Percentiles rank a stretch among this genome's conserved stretches.
Evolutionary conservation across 2,113 vertebrate species (phyloP).

Genomic region (Diadophis punctatus): DNA sequence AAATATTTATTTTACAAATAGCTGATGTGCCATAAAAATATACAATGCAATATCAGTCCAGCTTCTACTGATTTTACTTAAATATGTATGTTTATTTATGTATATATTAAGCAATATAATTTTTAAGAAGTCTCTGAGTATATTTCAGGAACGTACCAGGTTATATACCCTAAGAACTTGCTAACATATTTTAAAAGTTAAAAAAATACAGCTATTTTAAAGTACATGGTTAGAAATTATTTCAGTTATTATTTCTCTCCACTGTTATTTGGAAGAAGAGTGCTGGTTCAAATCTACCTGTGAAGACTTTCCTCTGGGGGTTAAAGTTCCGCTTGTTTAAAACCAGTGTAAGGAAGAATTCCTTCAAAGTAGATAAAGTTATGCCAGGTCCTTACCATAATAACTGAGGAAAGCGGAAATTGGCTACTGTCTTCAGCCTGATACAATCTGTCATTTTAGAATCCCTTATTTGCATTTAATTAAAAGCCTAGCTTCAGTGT

Average conservation of each 20-base stretch:
- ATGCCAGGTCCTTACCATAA: conserved; percentile 32
- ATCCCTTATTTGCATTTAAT: conserved; percentile 27
- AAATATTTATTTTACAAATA: conserved; percentile 73
- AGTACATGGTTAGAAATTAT: conserved; percentile 20
- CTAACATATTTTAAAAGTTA: conserved; percentile 46
- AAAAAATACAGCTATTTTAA: conserved; percentile 29
- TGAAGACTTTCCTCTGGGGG: conserved; percentile 3
- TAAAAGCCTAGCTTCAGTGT: conserved; percentile 7
- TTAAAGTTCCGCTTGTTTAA: conserved; percentile 29
- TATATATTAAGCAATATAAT: conserved; percentile 62
- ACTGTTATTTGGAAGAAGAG: neutral
- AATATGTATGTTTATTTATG: conserved; percentile 56
- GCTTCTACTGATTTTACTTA: conserved; percentile 55
- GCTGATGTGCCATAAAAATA: conserved; percentile 74
- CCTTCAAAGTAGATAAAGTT: conserved; percentile 17
- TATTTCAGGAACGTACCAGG: conserved; percentile 51
- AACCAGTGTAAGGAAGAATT: conserved; percentile 28
- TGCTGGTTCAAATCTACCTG: neutral
- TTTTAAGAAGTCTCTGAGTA: conserved; percentile 59
- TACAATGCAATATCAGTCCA: conserved; percentile 59
- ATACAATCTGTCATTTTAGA: conserved; percentile 42
- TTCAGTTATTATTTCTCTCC: neutral
- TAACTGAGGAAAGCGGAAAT: conserved; percentile 11
- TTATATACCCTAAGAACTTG: neutral
- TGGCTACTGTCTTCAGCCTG: conserved; percentile 26